Percentiles rank a stretch among this genome's conserved stretches.
These are phyloP conservation scores for Antedon mediterranea DNA, from an alignment of 53 echinoderm and acorn worm species.

Conservation along the genomic window DNA sequence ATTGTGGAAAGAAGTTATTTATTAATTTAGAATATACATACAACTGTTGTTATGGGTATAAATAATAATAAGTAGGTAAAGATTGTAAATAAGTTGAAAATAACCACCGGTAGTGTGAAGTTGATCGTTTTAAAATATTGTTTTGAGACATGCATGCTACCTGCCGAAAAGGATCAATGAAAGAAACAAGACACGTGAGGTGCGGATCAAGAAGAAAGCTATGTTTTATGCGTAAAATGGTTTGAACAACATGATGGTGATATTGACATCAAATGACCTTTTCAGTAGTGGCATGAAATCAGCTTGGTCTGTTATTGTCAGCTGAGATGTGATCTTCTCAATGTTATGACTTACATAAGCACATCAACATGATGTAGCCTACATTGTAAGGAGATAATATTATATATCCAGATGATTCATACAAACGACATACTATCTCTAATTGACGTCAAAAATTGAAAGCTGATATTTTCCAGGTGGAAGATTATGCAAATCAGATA, in stretches of 20 bases:
- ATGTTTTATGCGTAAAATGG: slow-evolving; percentile 86
- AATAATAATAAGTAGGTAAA: not conserved
- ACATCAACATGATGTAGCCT: too few species aligned
- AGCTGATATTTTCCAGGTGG: too few species aligned
- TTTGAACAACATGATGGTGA: slow-evolving; percentile 71
- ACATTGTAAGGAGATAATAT: too few species aligned
- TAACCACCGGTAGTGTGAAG: not conserved
- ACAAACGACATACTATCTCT: too few species aligned
- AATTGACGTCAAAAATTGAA: too few species aligned
- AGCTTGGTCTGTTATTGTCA: not conserved
- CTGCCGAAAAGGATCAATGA: slow-evolving; percentile 24
- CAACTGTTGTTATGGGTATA: not conserved
- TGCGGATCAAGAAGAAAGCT: slow-evolving; percentile 55
- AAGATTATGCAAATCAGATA: not conserved
- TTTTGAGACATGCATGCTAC: not conserved
- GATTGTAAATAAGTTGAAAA: not conserved
- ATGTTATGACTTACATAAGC: too few species aligned
- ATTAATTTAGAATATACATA: too few species aligned
- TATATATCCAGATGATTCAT: too few species aligned
- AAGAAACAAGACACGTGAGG: slow-evolving; percentile 54
- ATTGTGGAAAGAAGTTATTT: too few species aligned
- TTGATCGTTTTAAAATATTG: not conserved
- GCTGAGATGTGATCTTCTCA: too few species aligned
- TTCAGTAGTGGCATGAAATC: not conserved
- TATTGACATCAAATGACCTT: slow-evolving; percentile 25